Conservation (phyloP, 1,140 invertebrate species). For the Reticulitermes speratus region DNA sequence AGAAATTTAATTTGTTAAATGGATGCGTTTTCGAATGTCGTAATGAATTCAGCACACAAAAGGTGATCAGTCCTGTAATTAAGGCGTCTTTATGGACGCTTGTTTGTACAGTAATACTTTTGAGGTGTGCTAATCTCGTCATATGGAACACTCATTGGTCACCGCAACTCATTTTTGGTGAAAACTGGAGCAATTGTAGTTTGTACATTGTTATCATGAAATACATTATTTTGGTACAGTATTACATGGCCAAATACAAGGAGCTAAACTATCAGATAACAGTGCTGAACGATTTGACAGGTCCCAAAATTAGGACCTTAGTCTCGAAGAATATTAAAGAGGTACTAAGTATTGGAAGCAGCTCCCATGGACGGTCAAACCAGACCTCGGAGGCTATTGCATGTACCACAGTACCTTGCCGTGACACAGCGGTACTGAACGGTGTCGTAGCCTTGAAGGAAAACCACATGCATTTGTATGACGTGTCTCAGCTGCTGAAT, state of each 20-base stretch:
- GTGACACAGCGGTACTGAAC: no score
- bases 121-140: not conserved
- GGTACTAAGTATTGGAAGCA: no score
- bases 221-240: not conserved
- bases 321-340: no score
- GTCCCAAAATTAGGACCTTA: no score
- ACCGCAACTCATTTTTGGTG: not conserved
- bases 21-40: not conserved
- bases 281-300: no score
- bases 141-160: not conserved
- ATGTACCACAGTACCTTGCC: no score
- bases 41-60: not conserved
- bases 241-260: not conserved
- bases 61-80: not conserved
- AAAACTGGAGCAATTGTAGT: not conserved
- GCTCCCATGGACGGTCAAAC: no score
- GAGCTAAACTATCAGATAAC: not conserved
- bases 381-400: no score
- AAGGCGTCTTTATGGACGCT: not conserved
- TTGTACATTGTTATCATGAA: not conserved
- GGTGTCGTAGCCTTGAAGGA: no score
- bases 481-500: not conserved
- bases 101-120: not conserved
- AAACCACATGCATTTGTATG: not conserved
- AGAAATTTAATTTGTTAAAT: not conserved